Evolutionary conservation across 2,113 vertebrate genomes (phyloP), one percentile per base, ranked within the genome.

Genomic region (Salvelinus fontinalis): DNA sequence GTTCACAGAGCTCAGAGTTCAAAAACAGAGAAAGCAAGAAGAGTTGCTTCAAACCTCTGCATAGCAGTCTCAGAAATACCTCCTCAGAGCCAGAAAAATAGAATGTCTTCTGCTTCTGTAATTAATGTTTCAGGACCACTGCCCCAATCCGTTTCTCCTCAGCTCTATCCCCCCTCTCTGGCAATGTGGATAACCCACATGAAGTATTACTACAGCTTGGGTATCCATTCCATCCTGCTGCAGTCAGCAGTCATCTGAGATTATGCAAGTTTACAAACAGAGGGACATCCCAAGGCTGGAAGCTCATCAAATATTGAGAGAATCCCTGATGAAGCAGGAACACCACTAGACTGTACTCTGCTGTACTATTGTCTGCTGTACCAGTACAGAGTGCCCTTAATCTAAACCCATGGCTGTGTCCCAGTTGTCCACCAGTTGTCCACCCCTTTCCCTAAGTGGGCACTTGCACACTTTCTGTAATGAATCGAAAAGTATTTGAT

Each of bases 281-380:
- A 78, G 31, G 51, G 59, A 26, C 44, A 67, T 71, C 73, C 76
- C 67, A 69, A 22, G 24, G 27, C 51, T 31, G 13, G 54, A 13
- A 74, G 77, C 78, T 87, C 79, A 88, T 92, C 67, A 86, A 91
- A 87, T 85, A 90, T 84, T 79, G 51, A 80, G 51, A 64, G 67
- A 89, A 70, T 66, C 83, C 85, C 81, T 84, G 79, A 80, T 79
- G 67, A 49, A 66, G 65, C 78, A 85, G 81, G 60, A 60, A 75
- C 71, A 29, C 27, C 51, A 59, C 22, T 44, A 1, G 54, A 16
- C 54, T 18, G n/a, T 18, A 71, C n/a, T 71, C 54, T 20, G 24
- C 4, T 13, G 65, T 29, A 29, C 1, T 12, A 0, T 44, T 44
- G 0, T 44, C 9, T 11, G 39, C 39, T 44, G 39, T 44, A 44